phyloP scores from a whole-genome alignment of 2,888 invertebrate genomes.

The Bombyx huttoni region DNA sequence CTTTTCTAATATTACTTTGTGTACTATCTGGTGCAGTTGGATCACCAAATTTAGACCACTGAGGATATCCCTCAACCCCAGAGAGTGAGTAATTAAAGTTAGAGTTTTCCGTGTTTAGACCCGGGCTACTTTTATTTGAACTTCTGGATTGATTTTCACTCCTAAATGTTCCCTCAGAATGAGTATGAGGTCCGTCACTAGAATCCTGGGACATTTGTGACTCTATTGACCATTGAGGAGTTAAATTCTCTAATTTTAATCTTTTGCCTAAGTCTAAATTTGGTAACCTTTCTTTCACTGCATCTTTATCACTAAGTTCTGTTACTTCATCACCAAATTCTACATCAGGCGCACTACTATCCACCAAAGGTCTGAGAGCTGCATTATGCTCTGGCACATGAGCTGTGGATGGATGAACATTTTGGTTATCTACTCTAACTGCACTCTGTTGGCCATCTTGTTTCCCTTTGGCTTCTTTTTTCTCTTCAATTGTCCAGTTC shows the following conservation, averaged over 20 bases:
- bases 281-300: slow-evolving; percentile 49
- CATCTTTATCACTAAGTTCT: slow-evolving; percentile 49
- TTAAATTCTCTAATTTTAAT: slow-evolving; percentile 50
- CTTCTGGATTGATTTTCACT: slow-evolving; percentile 73
- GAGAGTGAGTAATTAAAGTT: slow-evolving; percentile 51
- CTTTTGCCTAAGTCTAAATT: slow-evolving; percentile 57
- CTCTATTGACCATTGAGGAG: slow-evolving; percentile 78
- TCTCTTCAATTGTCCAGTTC: slow-evolving; percentile 75
- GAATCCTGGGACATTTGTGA: slow-evolving; percentile 78
- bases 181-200: slow-evolving; percentile 73
- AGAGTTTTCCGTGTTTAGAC: slow-evolving; percentile 45
- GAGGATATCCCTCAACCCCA: slow-evolving; percentile 33
- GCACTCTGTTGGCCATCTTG: neutral
- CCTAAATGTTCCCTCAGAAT: slow-evolving; percentile 73
- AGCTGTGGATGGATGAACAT: slow-evolving; percentile 12
- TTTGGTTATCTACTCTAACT: slow-evolving; percentile 12
- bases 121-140: slow-evolving; percentile 60
- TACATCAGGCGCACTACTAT: slow-evolving; percentile 18
- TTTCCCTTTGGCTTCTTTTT: slow-evolving; percentile 26
- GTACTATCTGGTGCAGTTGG: slow-evolving; percentile 21
- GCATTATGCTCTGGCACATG: slow-evolving; percentile 16
- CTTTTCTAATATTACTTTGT: slow-evolving; percentile 24
- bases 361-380: slow-evolving; percentile 15
- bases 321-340: slow-evolving; percentile 35
- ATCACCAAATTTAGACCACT: slow-evolving; percentile 39